Base-by-base conservation (phyloP, 2,113 vertebrate species). In the Rhadina sibilatrix region DNA sequence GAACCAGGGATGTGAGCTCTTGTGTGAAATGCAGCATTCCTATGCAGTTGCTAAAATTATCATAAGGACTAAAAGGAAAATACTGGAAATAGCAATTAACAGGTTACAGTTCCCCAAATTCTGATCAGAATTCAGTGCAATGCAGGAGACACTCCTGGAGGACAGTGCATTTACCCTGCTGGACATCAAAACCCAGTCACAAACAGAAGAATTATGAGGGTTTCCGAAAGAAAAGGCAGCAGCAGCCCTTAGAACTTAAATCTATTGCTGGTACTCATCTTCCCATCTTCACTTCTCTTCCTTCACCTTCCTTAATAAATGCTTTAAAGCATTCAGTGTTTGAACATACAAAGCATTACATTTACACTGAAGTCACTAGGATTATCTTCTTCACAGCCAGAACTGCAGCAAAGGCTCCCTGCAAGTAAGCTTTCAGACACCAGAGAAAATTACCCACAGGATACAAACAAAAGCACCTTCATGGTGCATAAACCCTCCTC, bases 11-110 rank as follows among this genome's bases (percentile, higher is more conserved):
- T 2, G 2, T 50, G 5, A 80, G 77, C 4, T 0, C 64, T 69
- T 74, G n/a, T 23, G 30, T 2, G 9, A 83, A 86, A 59, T 30
- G 38, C 40, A 89, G 30, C 5, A 1, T 65, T 94, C 83, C 87
- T 70, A 59, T 54, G 37, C 64, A 42, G n/a, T 77, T 83, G 64
- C 72, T 91, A 92, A 95, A 95, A 94, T 91, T 87, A 87, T 42
- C 59, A 23, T 7, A 30, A 83, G 59, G 46, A 63, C 52, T 74
- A n/a, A 89, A 83, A 87, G n/a, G 40, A 59, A 78, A 16, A 69
- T 50, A 70, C 83, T 2, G 4, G 80, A 87, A 87, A 70, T 37
- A 53, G 59, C 60, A 77, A 61, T 77, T 70, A 80, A 44, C 50
- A 91, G 59, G 10, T 81, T 77, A 81, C 21, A 74, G 47, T 57